Conservation (phyloP, 2,113 vertebrate genomes). For the Oceanites oceanicus region DNA sequence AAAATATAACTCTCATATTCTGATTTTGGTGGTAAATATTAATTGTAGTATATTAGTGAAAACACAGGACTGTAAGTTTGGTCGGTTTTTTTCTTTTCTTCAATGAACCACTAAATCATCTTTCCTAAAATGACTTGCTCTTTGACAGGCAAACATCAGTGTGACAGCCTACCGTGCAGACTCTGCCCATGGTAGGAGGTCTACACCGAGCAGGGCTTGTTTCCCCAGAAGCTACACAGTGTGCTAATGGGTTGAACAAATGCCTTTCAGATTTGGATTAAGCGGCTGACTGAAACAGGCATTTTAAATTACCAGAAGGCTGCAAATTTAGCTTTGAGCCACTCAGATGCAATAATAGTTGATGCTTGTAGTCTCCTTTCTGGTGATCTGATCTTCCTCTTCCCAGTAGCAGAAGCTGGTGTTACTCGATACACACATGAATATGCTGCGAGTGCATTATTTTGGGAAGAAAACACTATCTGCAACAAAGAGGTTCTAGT, state of each 20-base stretch:
- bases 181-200: not conserved
- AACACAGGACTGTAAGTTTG: not conserved
- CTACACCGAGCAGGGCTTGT: not conserved
- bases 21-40: not conserved
- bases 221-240: not conserved
- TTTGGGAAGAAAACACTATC: not conserved
- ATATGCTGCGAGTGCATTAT: not conserved
- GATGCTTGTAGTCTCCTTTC: not conserved
- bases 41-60: not conserved
- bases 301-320: not conserved
- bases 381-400: not conserved
- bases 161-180: fast-evolving
- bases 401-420: not conserved
- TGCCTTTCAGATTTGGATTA: not conserved
- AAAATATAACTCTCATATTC: not conserved
- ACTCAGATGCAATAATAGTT: not conserved
- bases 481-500: not conserved
- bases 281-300: not conserved
- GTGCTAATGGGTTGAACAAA: not conserved
- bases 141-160: not conserved
- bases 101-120: not conserved
- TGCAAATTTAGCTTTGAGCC: not conserved
- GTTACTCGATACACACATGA: not conserved
- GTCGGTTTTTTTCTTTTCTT: not conserved
- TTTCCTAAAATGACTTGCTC: not conserved